These are phyloP conservation scores for Spinibarbus caldwelli DNA, from an alignment of 2,797 vertebrate genomes.

Conservation along the genomic window DNA sequence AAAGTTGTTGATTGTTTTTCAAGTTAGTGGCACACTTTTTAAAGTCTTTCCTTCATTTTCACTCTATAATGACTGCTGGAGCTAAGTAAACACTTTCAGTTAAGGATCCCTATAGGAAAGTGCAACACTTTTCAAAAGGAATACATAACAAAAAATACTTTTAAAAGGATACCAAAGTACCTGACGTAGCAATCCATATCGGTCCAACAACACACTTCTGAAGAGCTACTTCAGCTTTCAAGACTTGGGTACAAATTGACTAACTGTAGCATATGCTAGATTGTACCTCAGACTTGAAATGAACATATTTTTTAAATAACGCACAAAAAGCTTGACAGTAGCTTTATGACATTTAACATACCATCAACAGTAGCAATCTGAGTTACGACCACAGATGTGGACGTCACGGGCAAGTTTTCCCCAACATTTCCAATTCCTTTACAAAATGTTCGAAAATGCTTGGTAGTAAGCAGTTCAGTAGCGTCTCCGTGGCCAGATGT, in stretches of 20 bases:
- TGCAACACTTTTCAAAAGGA: conserved; percentile 38
- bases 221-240: conserved; percentile 22
- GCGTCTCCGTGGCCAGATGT: conserved; percentile 27
- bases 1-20: conserved; percentile 25
- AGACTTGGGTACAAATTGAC: conserved; percentile 19
- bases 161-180: conserved; percentile 23
- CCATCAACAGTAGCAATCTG: conserved; percentile 21
- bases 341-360: conserved; percentile 29
- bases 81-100: conserved; percentile 44
- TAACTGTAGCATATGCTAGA: conserved; percentile 21
- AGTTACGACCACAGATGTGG: conserved; percentile 18
- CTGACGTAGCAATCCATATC: conserved; percentile 14
- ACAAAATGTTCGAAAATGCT: background rate
- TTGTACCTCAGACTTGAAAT: conserved; percentile 8
- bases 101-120: conserved; percentile 28
- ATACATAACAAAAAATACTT: conserved; percentile 17
- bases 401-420: conserved; percentile 30
- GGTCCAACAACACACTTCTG: background rate
- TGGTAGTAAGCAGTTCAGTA: conserved; percentile 22
- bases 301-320: conserved; percentile 6
- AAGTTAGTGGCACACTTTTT: conserved; percentile 40
- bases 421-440: background rate
- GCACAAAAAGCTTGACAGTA: conserved; percentile 38
- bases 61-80: conserved; percentile 1
- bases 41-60: conserved; percentile 23